Percentiles rank a stretch among this genome's conserved stretches.
These are phyloP conservation scores for Stegastes partitus DNA, from an alignment of 2,113 vertebrate genomes.

Conservation along the genomic window DNA sequence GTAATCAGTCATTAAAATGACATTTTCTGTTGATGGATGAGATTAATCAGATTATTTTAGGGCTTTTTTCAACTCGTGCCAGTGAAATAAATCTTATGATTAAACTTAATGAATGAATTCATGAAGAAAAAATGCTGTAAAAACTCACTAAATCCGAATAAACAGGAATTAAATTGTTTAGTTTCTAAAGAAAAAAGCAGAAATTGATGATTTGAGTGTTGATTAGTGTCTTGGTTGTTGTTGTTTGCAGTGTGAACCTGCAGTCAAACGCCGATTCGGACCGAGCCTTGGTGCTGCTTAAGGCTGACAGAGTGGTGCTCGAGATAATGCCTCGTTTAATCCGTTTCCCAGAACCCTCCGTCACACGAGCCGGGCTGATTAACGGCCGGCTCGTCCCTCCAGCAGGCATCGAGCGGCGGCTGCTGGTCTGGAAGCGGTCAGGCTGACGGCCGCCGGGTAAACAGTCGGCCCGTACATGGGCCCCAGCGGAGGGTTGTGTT, in stretches of 20 bases:
- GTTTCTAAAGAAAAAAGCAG: too few species aligned
- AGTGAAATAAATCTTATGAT: background rate
- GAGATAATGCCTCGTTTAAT: conserved; percentile 32
- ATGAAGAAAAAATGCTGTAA: too few species aligned
- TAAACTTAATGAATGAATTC: background rate
- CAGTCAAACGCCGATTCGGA: background rate
- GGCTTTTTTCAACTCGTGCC: too few species aligned
- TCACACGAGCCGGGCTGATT: conserved; percentile 8
- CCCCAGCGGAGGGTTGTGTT: conserved; percentile 60
- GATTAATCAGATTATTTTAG: too few species aligned
- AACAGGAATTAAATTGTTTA: too few species aligned
- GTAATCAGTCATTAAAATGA: too few species aligned
- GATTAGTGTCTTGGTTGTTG: background rate
- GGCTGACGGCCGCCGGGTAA: conserved; percentile 61
- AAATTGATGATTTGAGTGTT: too few species aligned
- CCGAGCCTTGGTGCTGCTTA: too few species aligned
- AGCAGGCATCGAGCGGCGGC: background rate
- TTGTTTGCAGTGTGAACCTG: conserved; percentile 12
- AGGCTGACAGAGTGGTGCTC: conserved; percentile 1
- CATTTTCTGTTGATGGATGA: too few species aligned
- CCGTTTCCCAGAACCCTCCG: conserved; percentile 31
- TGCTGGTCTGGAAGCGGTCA: conserved; percentile 48
- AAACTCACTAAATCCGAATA: too few species aligned
- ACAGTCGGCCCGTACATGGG: conserved; percentile 76
- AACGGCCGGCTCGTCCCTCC: conserved; percentile 7